phyloP scores from a whole-genome alignment of 2,797 vertebrate genomes.

The Hypotaenidia philippensis region DNA sequence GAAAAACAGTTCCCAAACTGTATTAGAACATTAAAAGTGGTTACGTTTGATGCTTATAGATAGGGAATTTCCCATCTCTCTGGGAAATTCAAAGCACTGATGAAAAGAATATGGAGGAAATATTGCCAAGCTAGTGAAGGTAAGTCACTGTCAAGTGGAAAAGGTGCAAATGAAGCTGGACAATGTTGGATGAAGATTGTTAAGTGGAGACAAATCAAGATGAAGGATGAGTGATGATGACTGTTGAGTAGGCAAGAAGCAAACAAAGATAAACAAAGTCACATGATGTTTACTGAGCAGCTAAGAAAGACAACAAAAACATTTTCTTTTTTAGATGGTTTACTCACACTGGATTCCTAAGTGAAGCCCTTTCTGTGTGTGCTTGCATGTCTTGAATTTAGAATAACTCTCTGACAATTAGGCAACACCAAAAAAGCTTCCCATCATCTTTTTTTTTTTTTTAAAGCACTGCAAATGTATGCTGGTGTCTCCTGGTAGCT shows the following conservation, averaged over 20 bases:
- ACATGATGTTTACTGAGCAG: background rate
- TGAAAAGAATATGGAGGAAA: background rate
- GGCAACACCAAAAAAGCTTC: background rate
- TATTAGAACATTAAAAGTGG: background rate
- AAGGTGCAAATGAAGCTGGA: background rate
- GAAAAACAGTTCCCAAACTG: background rate
- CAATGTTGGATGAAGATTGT: background rate
- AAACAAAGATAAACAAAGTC: background rate
- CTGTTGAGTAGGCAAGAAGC: background rate
- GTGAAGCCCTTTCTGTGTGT: background rate
- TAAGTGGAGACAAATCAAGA: background rate
- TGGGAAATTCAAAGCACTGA: background rate
- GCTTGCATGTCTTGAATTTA: background rate
- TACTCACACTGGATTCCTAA: background rate
- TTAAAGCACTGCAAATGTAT: background rate
- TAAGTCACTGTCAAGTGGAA: background rate
- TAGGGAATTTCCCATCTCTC: background rate
- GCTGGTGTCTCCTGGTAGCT: background rate
- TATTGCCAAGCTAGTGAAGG: background rate
- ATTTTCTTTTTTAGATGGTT: background rate
- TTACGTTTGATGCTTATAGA: background rate
- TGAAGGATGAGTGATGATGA: background rate
- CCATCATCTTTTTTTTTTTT: background rate
- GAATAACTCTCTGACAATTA: background rate
- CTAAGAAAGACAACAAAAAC: background rate